A percentile compares a stretch with the other conserved stretches of the same genome.
Evolutionary conservation across 2,113 vertebrate genomes (phyloP).

Genomic region (Muscicapa adusta): DNA sequence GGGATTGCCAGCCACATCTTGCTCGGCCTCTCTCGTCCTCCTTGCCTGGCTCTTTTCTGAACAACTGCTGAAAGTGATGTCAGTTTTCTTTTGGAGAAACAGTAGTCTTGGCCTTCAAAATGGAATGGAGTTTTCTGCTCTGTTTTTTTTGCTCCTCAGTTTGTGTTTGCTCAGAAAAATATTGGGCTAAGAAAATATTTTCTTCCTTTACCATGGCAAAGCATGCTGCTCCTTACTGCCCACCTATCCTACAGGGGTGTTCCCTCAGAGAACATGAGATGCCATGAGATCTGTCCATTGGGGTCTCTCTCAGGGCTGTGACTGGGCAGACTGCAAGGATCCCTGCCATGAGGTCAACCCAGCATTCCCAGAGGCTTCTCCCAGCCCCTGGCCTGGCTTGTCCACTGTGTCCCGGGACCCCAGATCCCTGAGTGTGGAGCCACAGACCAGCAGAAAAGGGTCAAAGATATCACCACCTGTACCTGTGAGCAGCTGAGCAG

Average conservation of each 20-base stretch:
- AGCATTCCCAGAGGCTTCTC: neutral
- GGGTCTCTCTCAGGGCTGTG: neutral
- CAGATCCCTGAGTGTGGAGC: neutral
- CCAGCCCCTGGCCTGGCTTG: neutral
- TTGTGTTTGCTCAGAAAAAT: neutral
- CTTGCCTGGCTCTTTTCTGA: neutral
- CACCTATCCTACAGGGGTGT: neutral
- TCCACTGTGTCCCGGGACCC: neutral
- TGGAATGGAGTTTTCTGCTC: neutral
- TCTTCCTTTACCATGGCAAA: neutral
- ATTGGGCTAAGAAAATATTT: neutral
- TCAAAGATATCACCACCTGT: neutral
- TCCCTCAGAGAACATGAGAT: too few relatives aligned
- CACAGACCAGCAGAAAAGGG: neutral
- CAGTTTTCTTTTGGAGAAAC: neutral
- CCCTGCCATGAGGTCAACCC: neutral
- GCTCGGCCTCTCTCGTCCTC: neutral
- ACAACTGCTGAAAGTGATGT: neutral
- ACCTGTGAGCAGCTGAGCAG: neutral
- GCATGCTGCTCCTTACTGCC: accelerated
- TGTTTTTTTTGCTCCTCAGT: neutral
- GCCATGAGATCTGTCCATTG: too few relatives aligned
- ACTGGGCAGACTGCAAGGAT: neutral
- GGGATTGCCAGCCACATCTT: accelerated
- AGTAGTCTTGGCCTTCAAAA: neutral